phyloP scores from a whole-genome alignment of 1,140 invertebrate genomes.

The Steinernema khuongi region DNA sequence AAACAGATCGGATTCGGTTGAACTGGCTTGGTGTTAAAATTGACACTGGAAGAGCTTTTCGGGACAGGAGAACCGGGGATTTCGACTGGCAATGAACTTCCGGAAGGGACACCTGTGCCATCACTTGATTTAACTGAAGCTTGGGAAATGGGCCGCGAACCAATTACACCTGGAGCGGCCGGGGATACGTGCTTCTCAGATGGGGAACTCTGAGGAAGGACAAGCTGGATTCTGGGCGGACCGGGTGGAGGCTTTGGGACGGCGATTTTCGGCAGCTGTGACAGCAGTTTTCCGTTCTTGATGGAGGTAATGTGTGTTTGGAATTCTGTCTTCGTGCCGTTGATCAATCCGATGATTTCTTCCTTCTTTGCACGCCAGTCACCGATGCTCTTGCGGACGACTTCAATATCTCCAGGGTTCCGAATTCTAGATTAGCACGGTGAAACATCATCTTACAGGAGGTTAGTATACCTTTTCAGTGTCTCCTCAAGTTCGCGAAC shows the following conservation, averaged over 20 bases:
- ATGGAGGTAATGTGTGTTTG: not conserved
- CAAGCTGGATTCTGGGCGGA: not conserved
- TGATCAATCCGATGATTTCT: not conserved
- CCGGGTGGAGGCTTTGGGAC: not conserved
- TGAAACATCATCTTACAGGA: not conserved
- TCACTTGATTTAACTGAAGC: not conserved
- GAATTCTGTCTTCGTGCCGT: not conserved
- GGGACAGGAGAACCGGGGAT: not conserved
- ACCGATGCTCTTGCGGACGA: not conserved
- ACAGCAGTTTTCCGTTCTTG: conserved; percentile 3
- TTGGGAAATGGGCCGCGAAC: not conserved
- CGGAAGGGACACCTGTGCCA: not conserved
- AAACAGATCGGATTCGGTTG: not conserved
- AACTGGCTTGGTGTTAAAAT: not conserved
- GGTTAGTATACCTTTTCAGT: not conserved
- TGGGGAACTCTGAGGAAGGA: not conserved
- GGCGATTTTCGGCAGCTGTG: not conserved
- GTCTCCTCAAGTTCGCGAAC: not conserved
- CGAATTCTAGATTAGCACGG: not conserved
- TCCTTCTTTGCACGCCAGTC: not conserved
- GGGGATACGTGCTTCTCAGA: not conserved
- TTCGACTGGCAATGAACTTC: not conserved
- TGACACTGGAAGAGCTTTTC: not conserved
- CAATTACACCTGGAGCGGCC: not conserved
- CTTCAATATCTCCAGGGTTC: not conserved